Evolutionary conservation across 2,113 vertebrate genomes (phyloP).

Genomic region (Oostethus manadensis): DNA sequence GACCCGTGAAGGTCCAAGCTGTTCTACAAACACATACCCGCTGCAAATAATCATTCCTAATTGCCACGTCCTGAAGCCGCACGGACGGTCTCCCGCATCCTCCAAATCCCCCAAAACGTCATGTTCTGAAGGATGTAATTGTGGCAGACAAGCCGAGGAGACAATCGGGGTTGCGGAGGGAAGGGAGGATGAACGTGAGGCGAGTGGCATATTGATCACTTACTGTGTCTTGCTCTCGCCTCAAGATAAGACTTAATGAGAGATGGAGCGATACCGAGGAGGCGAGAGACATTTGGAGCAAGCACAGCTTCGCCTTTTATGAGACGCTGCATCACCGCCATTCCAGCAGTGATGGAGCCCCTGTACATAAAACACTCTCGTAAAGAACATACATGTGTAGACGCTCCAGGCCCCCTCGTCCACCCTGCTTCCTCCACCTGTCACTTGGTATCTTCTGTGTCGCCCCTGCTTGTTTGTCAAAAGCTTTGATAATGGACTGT

Average conservation of each 20-base stretch:
- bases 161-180: constrained; percentile 23
- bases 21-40: constrained; percentile 39
- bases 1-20: constrained; percentile 54
- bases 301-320: background rate
- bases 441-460: constrained; percentile 49
- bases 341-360: constrained; percentile 7
- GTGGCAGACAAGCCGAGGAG: constrained; percentile 19
- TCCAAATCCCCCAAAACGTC: constrained; percentile 3
- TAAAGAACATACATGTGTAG: constrained; percentile 48
- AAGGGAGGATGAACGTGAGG: background rate
- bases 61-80: constrained; percentile 21
- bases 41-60: constrained; percentile 42
- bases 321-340: background rate
- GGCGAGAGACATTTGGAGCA: constrained; percentile 2
- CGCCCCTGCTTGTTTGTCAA: constrained; percentile 34
- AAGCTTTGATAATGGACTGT: constrained; percentile 12
- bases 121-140: constrained; percentile 8
- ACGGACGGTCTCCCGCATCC: background rate
- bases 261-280: constrained; percentile 39
- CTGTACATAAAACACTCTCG: constrained; percentile 25
- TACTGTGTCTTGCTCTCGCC: constrained; percentile 23
- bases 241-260: constrained; percentile 62
- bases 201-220: constrained; percentile 42
- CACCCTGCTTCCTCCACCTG: constrained; percentile 43
- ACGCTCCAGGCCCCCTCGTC: constrained; percentile 40